Evolutionary conservation across 2,888 invertebrate species (phyloP), one percentile per base, ranked within the genome.

Genomic region (Tinea trinotella): DNA sequence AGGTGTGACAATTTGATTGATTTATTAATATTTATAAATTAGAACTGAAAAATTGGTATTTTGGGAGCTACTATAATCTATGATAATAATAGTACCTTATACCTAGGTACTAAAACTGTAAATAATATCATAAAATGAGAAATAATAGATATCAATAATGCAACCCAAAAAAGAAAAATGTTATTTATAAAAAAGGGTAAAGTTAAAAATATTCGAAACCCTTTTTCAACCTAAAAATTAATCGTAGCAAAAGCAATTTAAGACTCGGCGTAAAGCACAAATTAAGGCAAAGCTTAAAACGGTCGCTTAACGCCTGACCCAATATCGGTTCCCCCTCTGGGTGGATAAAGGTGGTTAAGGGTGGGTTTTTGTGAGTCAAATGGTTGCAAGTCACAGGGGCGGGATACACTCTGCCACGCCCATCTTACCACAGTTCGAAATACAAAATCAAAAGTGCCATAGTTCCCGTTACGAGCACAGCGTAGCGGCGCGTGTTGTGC

Each of bases 371-470:
- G n/a, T n/a, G 15, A 40, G 40, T 40, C 40, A 40, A 40, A 12
- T 13, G 40, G 40, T n/a, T 15, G 13, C 40, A 40, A 40, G 40
- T 40, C 13, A 40, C 40, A 15, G 7, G 40, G 40, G 40, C 10
- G 10, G 12, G 40, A n/a, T 7, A 30, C 30, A 13, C 13, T 13
- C 2, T 12, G 12, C 40, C 40, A 12, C 40, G 40, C 40, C 40
- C 13, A 6, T 7, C 40, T 13, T n/a, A 30, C 40, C 40, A n/a
- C 40, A 40, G 13, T 30, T 24, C 12, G 40, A 40, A 40, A 40
- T 13, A 13, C 40, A 40, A 40, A n/a, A 13, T 84, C 84, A 84
- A 84, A 84, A 82, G 84, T 84, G 74, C 72, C 62, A 68, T 68
- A 70, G 65, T 71, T 66, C 73, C 64, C 72, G 74, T 7, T 73